A percentile compares a stretch with the other conserved stretches of the same genome.
These are phyloP conservation scores for Gymnorhina tibicen DNA, from an alignment of 2,113 vertebrate genomes.

Conservation along the genomic window DNA sequence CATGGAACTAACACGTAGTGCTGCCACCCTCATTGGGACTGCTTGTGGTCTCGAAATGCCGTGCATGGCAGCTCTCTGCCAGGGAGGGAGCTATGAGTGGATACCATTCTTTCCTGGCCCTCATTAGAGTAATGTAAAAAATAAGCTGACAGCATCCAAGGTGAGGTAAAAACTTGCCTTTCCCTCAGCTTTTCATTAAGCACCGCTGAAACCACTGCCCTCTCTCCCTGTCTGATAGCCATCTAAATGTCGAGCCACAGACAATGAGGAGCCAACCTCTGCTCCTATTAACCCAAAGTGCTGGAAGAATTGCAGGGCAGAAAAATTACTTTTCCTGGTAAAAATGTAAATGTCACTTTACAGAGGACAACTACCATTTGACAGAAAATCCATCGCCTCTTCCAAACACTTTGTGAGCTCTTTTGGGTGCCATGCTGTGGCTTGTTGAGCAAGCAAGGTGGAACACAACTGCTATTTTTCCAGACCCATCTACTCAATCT, in stretches of 20 bases:
- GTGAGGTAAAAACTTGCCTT: not conserved
- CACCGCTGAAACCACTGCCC: not conserved
- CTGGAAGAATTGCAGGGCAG: not conserved
- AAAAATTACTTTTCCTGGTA: not conserved
- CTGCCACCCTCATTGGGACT: not conserved
- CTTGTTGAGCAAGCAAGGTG: not conserved
- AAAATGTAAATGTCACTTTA: conserved; percentile 5
- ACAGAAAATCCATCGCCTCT: not conserved
- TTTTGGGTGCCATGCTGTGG: not conserved
- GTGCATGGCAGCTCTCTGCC: not conserved
- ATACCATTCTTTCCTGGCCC: not conserved
- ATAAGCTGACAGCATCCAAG: not conserved
- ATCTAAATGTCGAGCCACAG: not conserved
- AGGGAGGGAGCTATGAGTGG: not conserved
- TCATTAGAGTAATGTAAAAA: not conserved
- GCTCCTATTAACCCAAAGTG: conserved; percentile 17
- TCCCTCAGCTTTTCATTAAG: conserved; percentile 7
- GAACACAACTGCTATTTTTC: not conserved
- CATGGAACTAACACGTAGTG: not conserved
- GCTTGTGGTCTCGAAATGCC: not conserved
- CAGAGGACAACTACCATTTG: not conserved
- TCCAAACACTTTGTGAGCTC: not conserved
- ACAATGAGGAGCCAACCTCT: conserved; percentile 5
- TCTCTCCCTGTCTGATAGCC: not conserved
- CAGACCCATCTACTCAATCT: not conserved